Conservation (phyloP, 2,113 vertebrate genomes). For the Zingel zingel region DNA sequence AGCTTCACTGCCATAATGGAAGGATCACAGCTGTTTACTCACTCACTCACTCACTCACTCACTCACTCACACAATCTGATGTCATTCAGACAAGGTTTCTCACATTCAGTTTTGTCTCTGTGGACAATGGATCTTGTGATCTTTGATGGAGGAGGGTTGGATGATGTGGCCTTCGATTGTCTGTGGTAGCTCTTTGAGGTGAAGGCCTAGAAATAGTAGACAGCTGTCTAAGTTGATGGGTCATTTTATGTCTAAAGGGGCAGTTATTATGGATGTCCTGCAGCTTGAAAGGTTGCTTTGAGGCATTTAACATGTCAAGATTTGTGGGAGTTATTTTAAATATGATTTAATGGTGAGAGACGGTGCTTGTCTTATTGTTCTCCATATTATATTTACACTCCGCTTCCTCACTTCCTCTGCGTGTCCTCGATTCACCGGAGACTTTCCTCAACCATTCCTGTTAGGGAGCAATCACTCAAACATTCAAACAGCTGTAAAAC, state of each 20-base stretch:
- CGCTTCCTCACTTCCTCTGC: background rate
- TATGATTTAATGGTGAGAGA: constrained; percentile 6
- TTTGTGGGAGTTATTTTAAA: background rate
- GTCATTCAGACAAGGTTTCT: constrained; percentile 18
- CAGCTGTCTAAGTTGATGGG: constrained; percentile 6
- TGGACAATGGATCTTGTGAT: constrained; percentile 48
- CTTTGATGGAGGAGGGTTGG: constrained; percentile 1
- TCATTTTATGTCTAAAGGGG: background rate
- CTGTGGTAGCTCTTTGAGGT: constrained; percentile 8
- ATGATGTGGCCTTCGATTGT: constrained; percentile 8
- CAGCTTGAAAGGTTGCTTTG: constrained; percentile 7
- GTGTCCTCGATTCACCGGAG: constrained; percentile 11
- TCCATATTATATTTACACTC: background rate
- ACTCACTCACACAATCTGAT: background rate
- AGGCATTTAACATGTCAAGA: constrained; percentile 5
- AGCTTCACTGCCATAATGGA: background rate
- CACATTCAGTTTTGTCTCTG: constrained; percentile 18
- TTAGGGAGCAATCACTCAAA: background rate
- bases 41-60: no score
- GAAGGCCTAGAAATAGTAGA: background rate
- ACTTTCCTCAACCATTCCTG: background rate
- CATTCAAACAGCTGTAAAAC: background rate
- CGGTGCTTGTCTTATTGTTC: background rate
- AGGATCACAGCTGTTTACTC: constrained; percentile 2
- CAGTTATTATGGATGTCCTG: constrained; percentile 2